Percentiles rank a stretch among this genome's conserved stretches.
Conservation (phyloP, 2,113 vertebrate species). For the Archocentrus centrarchus region DNA sequence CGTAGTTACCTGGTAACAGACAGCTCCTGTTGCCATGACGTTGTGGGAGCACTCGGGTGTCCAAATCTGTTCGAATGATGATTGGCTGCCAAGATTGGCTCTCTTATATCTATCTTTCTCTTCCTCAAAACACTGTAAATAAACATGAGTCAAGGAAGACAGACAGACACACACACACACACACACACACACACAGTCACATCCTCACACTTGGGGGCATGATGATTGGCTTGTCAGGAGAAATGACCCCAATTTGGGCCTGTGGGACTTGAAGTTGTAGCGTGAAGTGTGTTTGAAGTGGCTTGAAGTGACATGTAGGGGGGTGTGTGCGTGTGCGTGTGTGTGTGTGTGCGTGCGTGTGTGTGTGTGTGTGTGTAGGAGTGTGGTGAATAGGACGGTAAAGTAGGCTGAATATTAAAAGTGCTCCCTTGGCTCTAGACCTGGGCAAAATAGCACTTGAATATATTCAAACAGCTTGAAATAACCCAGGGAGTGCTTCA, state of each 20-base stretch:
- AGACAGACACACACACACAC: constrained; percentile 15
- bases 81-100: constrained; percentile 35
- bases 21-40: constrained; percentile 62
- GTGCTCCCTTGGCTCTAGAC: constrained; percentile 59
- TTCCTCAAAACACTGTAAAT: not conserved
- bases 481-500: constrained; percentile 45
- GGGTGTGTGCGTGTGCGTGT: constrained; percentile 15
- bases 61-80: constrained; percentile 58
- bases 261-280: constrained; percentile 53
- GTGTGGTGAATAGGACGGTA: constrained; percentile 46
- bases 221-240: constrained; percentile 63
- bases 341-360: constrained; percentile 22
- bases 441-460: constrained; percentile 61
- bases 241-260: constrained; percentile 67
- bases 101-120: not conserved
- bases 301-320: constrained; percentile 55
- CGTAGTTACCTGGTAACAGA: constrained; percentile 64
- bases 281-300: constrained; percentile 65
- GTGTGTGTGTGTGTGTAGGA: constrained; percentile 23
- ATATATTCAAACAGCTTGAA: constrained; percentile 66
- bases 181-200: constrained; percentile 4
- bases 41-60: constrained; percentile 48
- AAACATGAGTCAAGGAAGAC: no score
- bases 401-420: constrained; percentile 74
- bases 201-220: constrained; percentile 10